phyloP scores from a whole-genome alignment of 2,888 invertebrate genomes.

The Sarcophaga subvicina region DNA sequence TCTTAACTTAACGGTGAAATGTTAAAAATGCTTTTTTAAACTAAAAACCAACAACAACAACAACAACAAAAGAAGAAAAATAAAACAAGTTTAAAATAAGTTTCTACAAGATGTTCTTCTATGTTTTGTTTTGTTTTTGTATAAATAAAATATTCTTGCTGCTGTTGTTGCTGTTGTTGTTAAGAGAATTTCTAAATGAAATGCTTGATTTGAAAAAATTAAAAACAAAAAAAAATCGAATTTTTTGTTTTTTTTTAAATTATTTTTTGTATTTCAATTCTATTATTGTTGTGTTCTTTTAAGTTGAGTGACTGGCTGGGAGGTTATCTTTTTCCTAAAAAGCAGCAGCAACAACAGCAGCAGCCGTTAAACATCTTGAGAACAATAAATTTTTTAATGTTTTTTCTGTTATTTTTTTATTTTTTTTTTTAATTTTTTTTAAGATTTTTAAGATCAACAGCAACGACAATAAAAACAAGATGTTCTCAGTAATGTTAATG shows the following conservation, averaged over 20 bases:
- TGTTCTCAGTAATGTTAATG: conserved; percentile 33
- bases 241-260: conserved; percentile 29
- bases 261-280: conserved; percentile 26
- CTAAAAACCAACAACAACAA: no score
- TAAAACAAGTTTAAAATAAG: conserved; percentile 50
- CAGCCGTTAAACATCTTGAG: background rate
- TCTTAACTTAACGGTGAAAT: conserved; percentile 44
- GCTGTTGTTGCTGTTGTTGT: conserved; percentile 21
- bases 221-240: conserved; percentile 8
- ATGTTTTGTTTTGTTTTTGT: background rate
- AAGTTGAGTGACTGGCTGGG: background rate
- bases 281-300: background rate
- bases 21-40: conserved; percentile 14
- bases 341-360: background rate
- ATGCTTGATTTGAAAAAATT: conserved; percentile 51
- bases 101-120: conserved; percentile 22
- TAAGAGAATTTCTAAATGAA: conserved; percentile 42
- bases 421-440: background rate
- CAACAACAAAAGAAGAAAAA: background rate
- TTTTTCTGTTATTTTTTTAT: background rate
- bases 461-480: background rate
- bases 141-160: background rate
- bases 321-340: background rate
- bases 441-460: background rate
- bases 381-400: background rate